A percentile compares a stretch with the other conserved stretches of the same genome.
Conservation (phyloP, 2,888 invertebrate genomes). For the Cantharis nigra region DNA sequence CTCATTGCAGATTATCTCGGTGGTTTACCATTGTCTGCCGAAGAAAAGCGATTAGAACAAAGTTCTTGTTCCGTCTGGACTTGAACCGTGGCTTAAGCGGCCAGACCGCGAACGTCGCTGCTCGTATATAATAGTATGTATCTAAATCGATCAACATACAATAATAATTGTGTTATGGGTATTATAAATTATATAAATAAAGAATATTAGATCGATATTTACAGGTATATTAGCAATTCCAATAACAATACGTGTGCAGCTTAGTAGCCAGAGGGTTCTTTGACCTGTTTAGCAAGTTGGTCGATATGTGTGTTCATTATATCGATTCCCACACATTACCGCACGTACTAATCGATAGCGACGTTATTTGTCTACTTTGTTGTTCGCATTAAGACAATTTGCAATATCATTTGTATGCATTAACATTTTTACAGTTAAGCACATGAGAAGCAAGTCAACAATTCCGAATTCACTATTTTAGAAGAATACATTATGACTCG, state of each 20-base stretch:
- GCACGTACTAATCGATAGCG: conserved; percentile 41
- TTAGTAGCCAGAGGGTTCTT: conserved; percentile 45
- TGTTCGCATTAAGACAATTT: neutral
- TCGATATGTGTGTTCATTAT: conserved; percentile 42
- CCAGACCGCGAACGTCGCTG: too few relatives aligned
- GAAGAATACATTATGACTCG: neutral
- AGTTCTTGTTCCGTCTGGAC: too few relatives aligned
- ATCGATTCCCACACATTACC: conserved; percentile 46
- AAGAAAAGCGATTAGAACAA: too few relatives aligned
- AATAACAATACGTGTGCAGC: conserved; percentile 38
- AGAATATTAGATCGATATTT: neutral
- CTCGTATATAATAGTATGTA: too few relatives aligned
- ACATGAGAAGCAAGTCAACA: neutral
- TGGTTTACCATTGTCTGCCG: too few relatives aligned
- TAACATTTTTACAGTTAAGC: neutral
- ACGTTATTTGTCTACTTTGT: conserved; percentile 35
- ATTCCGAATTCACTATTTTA: neutral
- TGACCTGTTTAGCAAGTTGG: conserved; percentile 49
- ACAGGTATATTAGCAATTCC: conserved; percentile 40
- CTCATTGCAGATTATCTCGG: too few relatives aligned
- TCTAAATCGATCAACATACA: neutral
- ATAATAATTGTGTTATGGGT: neutral
- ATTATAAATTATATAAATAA: neutral
- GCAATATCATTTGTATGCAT: neutral
- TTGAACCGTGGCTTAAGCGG: too few relatives aligned